Conservation (phyloP, 2,888 invertebrate genomes). For the Lamproptera curius region DNA sequence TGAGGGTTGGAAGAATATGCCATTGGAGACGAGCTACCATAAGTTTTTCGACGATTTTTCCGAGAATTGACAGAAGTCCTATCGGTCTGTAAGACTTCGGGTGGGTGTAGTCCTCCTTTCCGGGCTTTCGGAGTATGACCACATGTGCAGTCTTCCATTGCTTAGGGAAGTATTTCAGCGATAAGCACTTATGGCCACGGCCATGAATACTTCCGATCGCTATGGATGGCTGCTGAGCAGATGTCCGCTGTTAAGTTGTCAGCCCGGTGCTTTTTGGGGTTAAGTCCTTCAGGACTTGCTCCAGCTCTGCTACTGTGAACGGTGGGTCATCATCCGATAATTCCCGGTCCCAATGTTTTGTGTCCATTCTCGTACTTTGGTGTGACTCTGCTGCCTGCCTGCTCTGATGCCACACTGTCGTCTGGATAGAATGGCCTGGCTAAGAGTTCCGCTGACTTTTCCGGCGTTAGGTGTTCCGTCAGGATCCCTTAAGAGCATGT, state of each 20-base stretch:
- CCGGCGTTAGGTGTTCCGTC: no score
- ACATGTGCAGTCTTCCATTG: background rate
- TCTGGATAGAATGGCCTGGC: slow-evolving; percentile 26
- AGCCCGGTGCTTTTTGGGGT: slow-evolving; percentile 28
- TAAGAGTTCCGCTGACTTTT: slow-evolving; percentile 18
- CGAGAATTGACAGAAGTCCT: slow-evolving; percentile 26
- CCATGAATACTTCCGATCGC: background rate
- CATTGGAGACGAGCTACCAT: slow-evolving; percentile 14
- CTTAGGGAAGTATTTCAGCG: slow-evolving; percentile 22
- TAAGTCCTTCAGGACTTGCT: slow-evolving; percentile 1
- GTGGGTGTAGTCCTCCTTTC: background rate
- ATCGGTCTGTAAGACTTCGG: slow-evolving; percentile 25
- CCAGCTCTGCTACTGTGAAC: slow-evolving; percentile 17
- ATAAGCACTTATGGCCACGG: slow-evolving; percentile 24
- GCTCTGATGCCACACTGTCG: slow-evolving; percentile 16
- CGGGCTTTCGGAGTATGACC: background rate
- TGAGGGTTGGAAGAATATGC: slow-evolving; percentile 1
- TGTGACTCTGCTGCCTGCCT: slow-evolving; percentile 3
- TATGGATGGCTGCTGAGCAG: slow-evolving; percentile 20
- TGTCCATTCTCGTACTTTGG: background rate
- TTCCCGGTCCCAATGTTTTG: slow-evolving; percentile 20
- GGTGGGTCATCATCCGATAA: slow-evolving; percentile 15
- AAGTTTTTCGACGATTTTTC: slow-evolving; percentile 23
- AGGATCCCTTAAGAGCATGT: slow-evolving; percentile 13
- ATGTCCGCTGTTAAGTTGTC: slow-evolving; percentile 31